Conservation (phyloP, 2,888 invertebrate genomes). For the Ophioninae sp. region DNA sequence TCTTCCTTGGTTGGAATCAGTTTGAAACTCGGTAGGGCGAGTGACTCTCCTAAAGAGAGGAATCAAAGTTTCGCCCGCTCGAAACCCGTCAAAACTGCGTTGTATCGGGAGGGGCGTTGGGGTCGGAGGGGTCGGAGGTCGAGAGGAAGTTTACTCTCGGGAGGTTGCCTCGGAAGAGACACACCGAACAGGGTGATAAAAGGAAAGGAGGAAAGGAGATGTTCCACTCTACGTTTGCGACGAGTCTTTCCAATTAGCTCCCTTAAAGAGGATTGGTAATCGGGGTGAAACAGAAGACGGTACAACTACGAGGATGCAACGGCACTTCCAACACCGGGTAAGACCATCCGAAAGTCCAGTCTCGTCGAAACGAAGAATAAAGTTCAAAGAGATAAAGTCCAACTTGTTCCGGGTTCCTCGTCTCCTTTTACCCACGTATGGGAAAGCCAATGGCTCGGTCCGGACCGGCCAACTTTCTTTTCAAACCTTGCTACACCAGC, state of each 20-base stretch:
- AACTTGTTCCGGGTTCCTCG: slow-evolving; percentile 2
- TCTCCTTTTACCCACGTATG: slow-evolving; percentile 1
- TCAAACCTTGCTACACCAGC: neutral
- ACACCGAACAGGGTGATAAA: slow-evolving; percentile 30
- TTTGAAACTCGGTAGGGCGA: slow-evolving; percentile 23
- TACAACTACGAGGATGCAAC: slow-evolving; percentile 31
- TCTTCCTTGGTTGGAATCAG: slow-evolving; percentile 18
- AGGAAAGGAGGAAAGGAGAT: slow-evolving; percentile 6
- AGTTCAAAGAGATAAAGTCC: slow-evolving; percentile 48
- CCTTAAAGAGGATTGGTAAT: slow-evolving; percentile 61
- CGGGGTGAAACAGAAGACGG: slow-evolving; percentile 62
- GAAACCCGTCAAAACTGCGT: slow-evolving; percentile 33
- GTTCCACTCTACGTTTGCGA: slow-evolving; percentile 62
- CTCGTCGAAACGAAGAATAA: slow-evolving; percentile 25
- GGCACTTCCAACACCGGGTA: slow-evolving; percentile 17
- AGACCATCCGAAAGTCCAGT: slow-evolving; percentile 28
- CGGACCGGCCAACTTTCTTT: neutral
- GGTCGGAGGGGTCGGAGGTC: slow-evolving; percentile 7
- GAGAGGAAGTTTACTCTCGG: slow-evolving; percentile 28
- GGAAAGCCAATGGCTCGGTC: neutral
- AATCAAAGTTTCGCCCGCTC: slow-evolving; percentile 65
- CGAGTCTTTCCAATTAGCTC: slow-evolving; percentile 73
- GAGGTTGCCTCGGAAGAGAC: slow-evolving; percentile 23
- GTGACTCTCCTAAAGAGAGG: slow-evolving; percentile 47
- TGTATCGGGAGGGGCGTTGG: neutral